Base-by-base conservation (phyloP, 2,888 invertebrate genomes). In the Erynnis tages region DNA sequence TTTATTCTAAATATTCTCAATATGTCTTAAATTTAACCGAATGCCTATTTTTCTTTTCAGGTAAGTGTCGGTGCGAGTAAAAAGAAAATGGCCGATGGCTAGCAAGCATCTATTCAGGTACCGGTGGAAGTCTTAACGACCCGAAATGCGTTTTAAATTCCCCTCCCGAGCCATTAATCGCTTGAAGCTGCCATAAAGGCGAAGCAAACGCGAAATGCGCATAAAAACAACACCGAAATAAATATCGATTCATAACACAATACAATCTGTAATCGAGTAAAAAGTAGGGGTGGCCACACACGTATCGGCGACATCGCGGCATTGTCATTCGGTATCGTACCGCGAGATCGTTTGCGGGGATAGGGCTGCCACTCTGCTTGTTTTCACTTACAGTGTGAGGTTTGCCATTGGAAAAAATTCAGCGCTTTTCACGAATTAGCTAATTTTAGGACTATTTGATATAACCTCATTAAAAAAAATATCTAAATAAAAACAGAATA, bases 181-280 rank as follows among this genome's bases (percentile, higher is more conserved):
- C 32, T 52, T 45, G n/a, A n/a, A n/a, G n/a, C 63, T 46, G 71
- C 74, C 71, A 70, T 69, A 68, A 67, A 69, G 68, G 63, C 58
- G 63, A 65, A 65, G 55, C 56, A 53, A 59, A 71, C 66, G 66
- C 66, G 74, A 71, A 66, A 73, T 67, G 67, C 71, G 69, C 70
- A 76, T 74, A 82, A 80, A 78, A 81, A 78, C 71, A 67, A 61
- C 65, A 72, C 74, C 79, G 77, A 83, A 83, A 85, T 82, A 82
- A 81, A 84, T 85, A 82, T 82, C 80, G 79, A 82, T 79, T 83
- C 78, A 82, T 87, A 84, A 84, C 76, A 84, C 86, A 88, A 87
- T 88, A 83, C 84, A 86, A 87, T 86, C 82, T 72, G 67, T 63
- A 78, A 86, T 85, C 85, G 79, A 76, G 74, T 73, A 82, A 84